Evolutionary conservation across 2,113 vertebrate genomes (phyloP), one percentile per base, ranked within the genome.

Genomic region (Glaucidium brasilianum): DNA sequence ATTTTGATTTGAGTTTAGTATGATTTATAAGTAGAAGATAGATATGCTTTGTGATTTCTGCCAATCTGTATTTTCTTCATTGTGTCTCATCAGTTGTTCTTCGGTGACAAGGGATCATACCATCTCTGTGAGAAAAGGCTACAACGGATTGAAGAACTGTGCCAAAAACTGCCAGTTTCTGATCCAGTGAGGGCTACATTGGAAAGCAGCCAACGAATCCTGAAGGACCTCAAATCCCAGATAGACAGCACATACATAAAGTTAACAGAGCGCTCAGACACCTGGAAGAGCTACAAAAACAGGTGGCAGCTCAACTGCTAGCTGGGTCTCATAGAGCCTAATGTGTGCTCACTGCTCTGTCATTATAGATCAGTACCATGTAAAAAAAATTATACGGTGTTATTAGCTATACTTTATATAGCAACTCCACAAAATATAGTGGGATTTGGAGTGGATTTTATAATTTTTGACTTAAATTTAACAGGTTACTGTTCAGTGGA

Each of bases 111-210:
- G 76, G 98, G 98, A 78, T 97, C 98, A 58, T 98, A 98, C 78
- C 97, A 98, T 18, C 92, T 98, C 43, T 99, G 99, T 95, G 99
- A 99, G 97, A 99, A 98, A 97, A 98, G 99, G 93, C 95, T 99
- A 45, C 98, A 98, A 60, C 97, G 98, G 50, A 99, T 99, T 82
- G 98, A 99, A 94, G 99, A 99, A 59, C 97, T 99, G 41, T 99
- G 99, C 96, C 97, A 98, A 50, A 99, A 99, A 49, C 97, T 99
- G 50, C 99, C 99, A 21, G 99, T 98, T 78, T 98, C 98, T 52
- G 99, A 99, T 93, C 93, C 97, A 7, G 95, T 98, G 79, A 98
- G 98, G 87, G 98, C 94, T 71, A 96, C 88, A 1, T 89, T 98
- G 10, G 98, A 98, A 50, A 96, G 95, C 76, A 98, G 98, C 88